Conservation (phyloP, 2,797 vertebrate genomes). For the Tokudaia tokunoshimensis region DNA sequence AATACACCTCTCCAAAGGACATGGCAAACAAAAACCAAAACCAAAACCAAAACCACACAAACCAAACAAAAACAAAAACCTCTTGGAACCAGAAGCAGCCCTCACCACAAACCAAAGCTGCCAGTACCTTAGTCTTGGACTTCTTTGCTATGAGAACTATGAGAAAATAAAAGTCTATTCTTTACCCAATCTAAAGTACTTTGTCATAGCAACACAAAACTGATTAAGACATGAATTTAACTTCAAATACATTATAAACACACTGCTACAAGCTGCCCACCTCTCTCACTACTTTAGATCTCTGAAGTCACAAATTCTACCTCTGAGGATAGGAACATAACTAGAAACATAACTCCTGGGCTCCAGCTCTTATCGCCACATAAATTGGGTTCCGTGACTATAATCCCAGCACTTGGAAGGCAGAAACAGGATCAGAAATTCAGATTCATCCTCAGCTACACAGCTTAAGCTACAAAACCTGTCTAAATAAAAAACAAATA, state of each 20-base stretch:
- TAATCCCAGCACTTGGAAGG: not conserved
- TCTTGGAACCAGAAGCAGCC: not conserved
- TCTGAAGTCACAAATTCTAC: not conserved
- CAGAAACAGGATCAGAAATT: not conserved
- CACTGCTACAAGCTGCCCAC: not conserved
- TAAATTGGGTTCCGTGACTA: not conserved
- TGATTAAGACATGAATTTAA: not conserved
- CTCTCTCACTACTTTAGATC: not conserved
- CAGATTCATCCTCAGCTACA: not conserved
- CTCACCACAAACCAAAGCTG: not conserved
- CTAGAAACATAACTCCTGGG: not conserved
- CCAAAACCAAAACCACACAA: not conserved
- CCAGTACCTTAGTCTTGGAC: not conserved
- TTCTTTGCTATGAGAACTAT: not conserved
- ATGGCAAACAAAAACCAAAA: not conserved
- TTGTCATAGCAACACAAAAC: slow-evolving; percentile 24
- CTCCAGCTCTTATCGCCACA: no score
- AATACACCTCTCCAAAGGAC: not conserved
- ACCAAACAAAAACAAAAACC: not conserved
- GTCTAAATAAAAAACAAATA: not conserved
- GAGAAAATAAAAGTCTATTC: slow-evolving; percentile 21
- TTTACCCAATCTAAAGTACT: not conserved
- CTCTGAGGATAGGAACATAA: not conserved
- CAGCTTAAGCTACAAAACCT: not conserved
- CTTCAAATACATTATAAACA: not conserved